These are phyloP conservation scores for Agriopis leucophaearia DNA, from an alignment of 2,888 invertebrate species.

Conservation along the genomic window DNA sequence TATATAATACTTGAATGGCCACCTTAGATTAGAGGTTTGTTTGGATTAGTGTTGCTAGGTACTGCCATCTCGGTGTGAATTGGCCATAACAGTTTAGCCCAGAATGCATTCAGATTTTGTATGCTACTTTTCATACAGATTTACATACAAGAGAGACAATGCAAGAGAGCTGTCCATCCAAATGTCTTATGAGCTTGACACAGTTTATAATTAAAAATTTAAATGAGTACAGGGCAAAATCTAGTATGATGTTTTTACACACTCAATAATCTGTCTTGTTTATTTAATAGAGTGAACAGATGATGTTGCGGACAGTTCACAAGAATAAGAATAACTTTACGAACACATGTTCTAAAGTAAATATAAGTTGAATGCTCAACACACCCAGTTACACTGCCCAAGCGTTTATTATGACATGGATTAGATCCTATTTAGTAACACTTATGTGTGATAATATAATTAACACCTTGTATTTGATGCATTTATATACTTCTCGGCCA, in stretches of 20 bases:
- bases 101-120: no score
- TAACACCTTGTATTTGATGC: constrained; percentile 33
- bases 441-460: constrained; percentile 41
- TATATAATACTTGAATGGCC: no score
- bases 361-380: constrained; percentile 53
- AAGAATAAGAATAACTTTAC: constrained; percentile 62
- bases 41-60: no score
- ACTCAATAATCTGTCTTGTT: constrained; percentile 47
- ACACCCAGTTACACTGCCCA: constrained; percentile 44
- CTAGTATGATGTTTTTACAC: constrained; percentile 18
- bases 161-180: no score
- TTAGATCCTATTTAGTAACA: constrained; percentile 51
- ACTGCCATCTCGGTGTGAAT: no score
- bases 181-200: no score
- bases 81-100: no score
- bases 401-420: constrained; percentile 56
- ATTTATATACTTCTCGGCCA: constrained; percentile 12
- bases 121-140: no score
- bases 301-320: constrained; percentile 53
- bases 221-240: neutral
- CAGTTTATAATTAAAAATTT: neutral
- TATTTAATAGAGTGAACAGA: constrained; percentile 62
- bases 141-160: no score
- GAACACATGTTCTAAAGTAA: constrained; percentile 74
- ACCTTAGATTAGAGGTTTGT: no score